phyloP scores from a whole-genome alignment of 2,797 vertebrate genomes.

The Eidolon dupreanum region DNA sequence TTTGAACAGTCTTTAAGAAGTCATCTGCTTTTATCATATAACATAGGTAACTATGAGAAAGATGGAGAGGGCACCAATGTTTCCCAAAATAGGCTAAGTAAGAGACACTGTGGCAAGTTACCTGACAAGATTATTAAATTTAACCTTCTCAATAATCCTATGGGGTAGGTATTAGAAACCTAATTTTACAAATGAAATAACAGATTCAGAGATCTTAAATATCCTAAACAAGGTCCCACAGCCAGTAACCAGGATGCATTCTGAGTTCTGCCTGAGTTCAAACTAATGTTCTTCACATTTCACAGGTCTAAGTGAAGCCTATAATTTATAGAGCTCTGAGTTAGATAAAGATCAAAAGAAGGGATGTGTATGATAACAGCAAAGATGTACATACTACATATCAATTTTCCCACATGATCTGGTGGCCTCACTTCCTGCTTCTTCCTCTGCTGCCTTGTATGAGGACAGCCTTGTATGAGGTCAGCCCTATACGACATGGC shows the following conservation, averaged over 20 bases:
- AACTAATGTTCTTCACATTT: not conserved
- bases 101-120: not conserved
- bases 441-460: not conserved
- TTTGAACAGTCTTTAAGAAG: not conserved
- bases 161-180: not conserved
- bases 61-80: not conserved
- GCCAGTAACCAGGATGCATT: not conserved
- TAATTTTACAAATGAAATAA: not conserved
- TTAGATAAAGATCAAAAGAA: not conserved
- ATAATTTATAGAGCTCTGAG: not conserved
- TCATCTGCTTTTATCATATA: constrained; percentile 10
- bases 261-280: not conserved
- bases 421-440: not conserved
- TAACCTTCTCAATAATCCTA: not conserved
- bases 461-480: not conserved
- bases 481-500: not conserved
- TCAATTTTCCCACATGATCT: not conserved
- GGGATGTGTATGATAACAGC: not conserved
- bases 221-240: not conserved
- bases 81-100: not conserved
- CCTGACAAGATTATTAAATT: not conserved
- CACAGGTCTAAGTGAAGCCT: not conserved
- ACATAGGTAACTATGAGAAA: not conserved
- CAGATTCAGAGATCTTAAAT: not conserved
- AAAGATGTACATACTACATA: not conserved